Base-by-base conservation (phyloP, 2,113 vertebrate genomes). In the Acanthisitta chloris region DNA sequence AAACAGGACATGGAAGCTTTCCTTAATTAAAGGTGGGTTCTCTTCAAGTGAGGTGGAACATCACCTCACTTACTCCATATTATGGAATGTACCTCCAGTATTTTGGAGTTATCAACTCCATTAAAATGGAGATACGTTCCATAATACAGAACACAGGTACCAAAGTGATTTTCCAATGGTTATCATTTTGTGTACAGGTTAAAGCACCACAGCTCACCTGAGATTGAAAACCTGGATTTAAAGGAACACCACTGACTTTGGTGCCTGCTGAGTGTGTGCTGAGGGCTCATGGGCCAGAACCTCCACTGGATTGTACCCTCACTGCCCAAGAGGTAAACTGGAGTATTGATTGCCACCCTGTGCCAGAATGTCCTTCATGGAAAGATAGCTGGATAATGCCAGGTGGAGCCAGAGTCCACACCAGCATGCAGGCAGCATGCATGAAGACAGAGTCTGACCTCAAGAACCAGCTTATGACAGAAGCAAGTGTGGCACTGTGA, bases 61-160 rank as follows among this genome's bases (percentile, higher is more conserved):
- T 29, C 40, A 34, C 48, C 62, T 69, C 42, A 10, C 20, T 64
- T 16, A 19, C 24, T 29, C 71, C 55, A 24, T 9, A 1, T 38
- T n/a, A 3, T 1, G 26, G 48, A 70, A 17, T 21, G 3, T 16
- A 12, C 29, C 49, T 64, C 54, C 0, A 0, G 5, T 21, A n/a
- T 52, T 45, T 62, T 40, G 51, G 58, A 28, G 34, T 38, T 61
- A 8, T 16, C 24, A 36, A 17, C 58, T 36, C 58, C 58, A 17
- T 36, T 26, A n/a, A 38, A 59, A 61, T 16, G 54, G n/a, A 31
- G 54, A 26, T 82, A 3, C 58, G 18, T 25, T 26, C n/a, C 46
- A 23, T 42, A 34, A 2, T 3, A 51, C 26, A 10, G 43, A 4
- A 1, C 42, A 54, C 17, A 6, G 1, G 1, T 17, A 23, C 36